Conservation (phyloP, 1,140 invertebrate species). For the Anthonomus grandis region DNA sequence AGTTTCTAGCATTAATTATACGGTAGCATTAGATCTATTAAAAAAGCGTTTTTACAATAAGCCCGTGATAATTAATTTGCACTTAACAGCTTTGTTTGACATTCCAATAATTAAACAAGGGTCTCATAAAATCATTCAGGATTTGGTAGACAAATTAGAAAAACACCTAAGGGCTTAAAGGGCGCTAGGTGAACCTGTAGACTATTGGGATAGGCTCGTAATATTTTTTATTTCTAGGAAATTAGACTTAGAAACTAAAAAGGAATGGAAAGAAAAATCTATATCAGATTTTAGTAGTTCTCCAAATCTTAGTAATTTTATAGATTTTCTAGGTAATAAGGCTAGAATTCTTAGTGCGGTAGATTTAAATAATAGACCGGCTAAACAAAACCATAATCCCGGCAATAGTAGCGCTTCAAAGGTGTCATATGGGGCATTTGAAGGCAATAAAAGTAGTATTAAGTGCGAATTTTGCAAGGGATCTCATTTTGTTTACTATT, state of each 20-base stretch:
- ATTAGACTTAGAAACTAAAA: not conserved
- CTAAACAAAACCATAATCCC: no score
- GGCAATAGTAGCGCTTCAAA: no score
- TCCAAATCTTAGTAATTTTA: not conserved
- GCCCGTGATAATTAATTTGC: not conserved
- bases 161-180: not conserved
- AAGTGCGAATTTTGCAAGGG: not conserved
- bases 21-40: slow-evolving; percentile 4
- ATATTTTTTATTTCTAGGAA: not conserved
- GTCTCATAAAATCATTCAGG: not conserved
- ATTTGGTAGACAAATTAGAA: not conserved
- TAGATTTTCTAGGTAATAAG: not conserved
- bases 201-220: not conserved
- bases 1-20: not conserved
- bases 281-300: not conserved
- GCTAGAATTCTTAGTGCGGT: not conserved
- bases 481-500: no score
- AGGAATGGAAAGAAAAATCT: not conserved
- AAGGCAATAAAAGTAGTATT: not conserved
- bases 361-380: not conserved
- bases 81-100: not conserved
- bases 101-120: not conserved
- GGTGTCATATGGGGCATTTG: not conserved
- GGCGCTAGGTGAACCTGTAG: not conserved
- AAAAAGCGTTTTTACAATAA: slow-evolving; percentile 4